phyloP scores from a whole-genome alignment of 2,113 vertebrate genomes.

The Misgurnus anguillicaudatus region DNA sequence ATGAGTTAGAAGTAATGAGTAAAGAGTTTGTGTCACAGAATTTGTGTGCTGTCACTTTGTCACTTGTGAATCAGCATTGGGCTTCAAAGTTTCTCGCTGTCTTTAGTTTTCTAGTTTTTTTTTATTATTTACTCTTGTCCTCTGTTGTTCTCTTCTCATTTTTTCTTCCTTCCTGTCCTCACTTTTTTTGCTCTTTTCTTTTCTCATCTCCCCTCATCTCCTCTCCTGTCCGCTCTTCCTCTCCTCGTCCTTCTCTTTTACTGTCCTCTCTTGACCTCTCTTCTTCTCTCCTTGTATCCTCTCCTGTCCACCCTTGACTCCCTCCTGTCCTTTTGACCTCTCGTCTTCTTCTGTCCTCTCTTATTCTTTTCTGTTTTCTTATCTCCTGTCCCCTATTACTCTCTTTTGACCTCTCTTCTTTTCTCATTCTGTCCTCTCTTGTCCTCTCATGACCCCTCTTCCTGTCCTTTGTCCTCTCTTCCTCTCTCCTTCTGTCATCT shows the following conservation, averaged over 20 bases:
- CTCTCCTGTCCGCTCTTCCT: not conserved
- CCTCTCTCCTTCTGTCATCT: not conserved
- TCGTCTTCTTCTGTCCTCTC: not conserved
- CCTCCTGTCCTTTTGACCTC: too few relatives aligned
- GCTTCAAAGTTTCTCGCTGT: not conserved
- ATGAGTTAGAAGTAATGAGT: slow-evolving; percentile 53
- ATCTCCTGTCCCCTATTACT: too few relatives aligned
- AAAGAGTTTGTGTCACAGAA: not conserved
- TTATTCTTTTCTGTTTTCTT: not conserved
- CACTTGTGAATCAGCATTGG: not conserved
- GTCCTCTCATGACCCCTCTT: too few relatives aligned
- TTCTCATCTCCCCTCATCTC: not conserved
- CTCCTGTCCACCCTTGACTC: too few relatives aligned
- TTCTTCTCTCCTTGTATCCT: not conserved
- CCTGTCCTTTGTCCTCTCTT: too few relatives aligned
- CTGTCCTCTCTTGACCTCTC: not conserved
- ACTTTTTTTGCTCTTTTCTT: not conserved
- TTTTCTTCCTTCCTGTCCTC: not conserved
- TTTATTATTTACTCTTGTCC: not conserved
- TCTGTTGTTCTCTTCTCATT: not conserved
- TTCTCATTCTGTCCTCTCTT: not conserved
- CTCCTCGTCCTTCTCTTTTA: too few relatives aligned
- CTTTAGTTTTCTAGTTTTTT: not conserved
- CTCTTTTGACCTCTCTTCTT: not conserved
- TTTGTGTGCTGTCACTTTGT: slow-evolving; percentile 2